Percentiles rank a stretch among this genome's conserved stretches.
Evolutionary conservation across 2,888 invertebrate genomes (phyloP).

Genomic region (Formica aserva): DNA sequence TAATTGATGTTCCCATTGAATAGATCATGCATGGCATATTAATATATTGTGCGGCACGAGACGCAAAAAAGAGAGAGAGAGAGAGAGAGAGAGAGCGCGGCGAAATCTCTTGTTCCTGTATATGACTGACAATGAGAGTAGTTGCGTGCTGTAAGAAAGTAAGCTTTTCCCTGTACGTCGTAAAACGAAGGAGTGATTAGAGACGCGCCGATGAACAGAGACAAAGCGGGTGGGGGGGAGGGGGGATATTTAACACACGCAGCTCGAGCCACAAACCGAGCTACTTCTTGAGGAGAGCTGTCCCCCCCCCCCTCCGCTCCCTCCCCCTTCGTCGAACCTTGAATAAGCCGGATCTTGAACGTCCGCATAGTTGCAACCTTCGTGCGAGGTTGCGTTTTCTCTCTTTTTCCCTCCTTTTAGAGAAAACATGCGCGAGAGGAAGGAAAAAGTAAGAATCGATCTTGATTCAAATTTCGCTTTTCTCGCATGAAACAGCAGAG

Average conservation of each 20-base stretch:
- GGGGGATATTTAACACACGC: slow-evolving; percentile 41
- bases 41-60: neutral
- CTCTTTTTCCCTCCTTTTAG: neutral
- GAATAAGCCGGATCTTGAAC: slow-evolving; percentile 34
- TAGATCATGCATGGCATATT: neutral
- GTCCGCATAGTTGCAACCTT: slow-evolving; percentile 35
- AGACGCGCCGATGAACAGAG: slow-evolving; percentile 54
- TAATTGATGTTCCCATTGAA: slow-evolving; percentile 37
- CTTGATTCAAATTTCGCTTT: neutral
- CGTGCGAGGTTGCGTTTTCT: slow-evolving; percentile 18
- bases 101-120: neutral
- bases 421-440: neutral
- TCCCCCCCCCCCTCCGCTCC: neutral
- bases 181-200: slow-evolving; percentile 59
- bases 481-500: neutral
- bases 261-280: slow-evolving; percentile 21
- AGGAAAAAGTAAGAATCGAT: neutral
- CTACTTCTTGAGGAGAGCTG: slow-evolving; percentile 25
- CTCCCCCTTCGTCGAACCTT: slow-evolving; percentile 11
- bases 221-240: slow-evolving; percentile 49
- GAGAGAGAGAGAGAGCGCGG: neutral
- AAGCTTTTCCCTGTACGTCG: slow-evolving; percentile 2
- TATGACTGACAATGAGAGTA: neutral
- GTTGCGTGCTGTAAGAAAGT: neutral
- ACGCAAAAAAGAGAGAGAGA: neutral